Conservation (phyloP, 2,113 vertebrate species). For the Petrocephalus microphthalmus region DNA sequence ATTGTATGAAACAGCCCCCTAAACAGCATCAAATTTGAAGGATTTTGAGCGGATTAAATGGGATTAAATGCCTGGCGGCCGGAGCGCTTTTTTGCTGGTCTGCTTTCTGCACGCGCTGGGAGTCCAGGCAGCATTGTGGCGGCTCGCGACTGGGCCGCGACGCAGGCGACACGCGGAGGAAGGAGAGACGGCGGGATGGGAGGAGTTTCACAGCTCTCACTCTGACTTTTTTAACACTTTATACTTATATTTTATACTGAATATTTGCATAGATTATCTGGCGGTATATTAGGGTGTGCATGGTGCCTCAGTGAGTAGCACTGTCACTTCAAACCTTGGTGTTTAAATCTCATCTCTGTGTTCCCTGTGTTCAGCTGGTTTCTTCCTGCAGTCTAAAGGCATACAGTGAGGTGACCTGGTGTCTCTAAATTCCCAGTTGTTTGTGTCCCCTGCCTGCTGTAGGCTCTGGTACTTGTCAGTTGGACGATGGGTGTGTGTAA, state of each 20-base stretch:
- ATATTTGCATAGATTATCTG: neutral
- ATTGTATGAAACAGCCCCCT: neutral
- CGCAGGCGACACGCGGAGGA: neutral
- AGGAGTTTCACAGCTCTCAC: neutral
- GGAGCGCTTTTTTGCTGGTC: neutral
- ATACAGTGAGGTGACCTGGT: neutral
- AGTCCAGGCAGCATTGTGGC: neutral
- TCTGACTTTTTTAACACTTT: neutral
- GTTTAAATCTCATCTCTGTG: neutral
- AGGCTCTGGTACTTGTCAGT: neutral
- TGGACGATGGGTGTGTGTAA: neutral
- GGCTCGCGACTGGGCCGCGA: neutral
- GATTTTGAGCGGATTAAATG: too few species aligned
- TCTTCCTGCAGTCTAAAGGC: neutral
- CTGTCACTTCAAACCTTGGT: neutral
- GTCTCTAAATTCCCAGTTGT: neutral
- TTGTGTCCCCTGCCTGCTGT: neutral
- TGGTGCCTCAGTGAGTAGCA: neutral
- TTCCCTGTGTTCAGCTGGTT: neutral
- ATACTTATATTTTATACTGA: too few species aligned
- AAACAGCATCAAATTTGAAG: neutral
- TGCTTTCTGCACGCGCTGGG: neutral
- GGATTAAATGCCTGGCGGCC: neutral
- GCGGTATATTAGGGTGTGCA: neutral
- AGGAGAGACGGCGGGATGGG: neutral